Evolutionary conservation across 2,113 vertebrate species (phyloP).

Genomic region (Myanophis thanlyinensis): DNA sequence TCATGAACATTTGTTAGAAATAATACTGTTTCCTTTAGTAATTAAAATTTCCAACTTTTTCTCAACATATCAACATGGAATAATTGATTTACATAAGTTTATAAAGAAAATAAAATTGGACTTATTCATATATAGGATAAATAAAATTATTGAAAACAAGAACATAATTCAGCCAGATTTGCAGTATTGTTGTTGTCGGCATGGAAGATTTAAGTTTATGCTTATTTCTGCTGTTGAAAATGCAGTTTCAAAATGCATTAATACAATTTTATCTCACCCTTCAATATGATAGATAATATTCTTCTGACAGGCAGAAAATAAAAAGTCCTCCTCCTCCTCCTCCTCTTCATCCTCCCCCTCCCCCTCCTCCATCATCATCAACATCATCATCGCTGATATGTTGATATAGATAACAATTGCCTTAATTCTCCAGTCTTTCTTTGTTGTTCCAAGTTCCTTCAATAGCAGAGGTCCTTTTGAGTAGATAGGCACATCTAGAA

Average conservation of each 20-base stretch:
- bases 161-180: neutral
- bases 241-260: neutral
- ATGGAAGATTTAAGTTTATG: neutral
- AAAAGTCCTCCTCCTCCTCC: too few relatives aligned
- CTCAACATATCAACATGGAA: conserved; percentile 44
- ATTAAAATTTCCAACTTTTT: conserved; percentile 46
- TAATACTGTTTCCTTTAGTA: conserved; percentile 42
- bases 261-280: neutral
- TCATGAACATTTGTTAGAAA: conserved; percentile 54
- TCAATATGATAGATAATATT: neutral
- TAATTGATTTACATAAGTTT: conserved; percentile 43
- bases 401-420: neutral
- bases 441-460: neutral
- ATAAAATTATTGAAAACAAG: neutral
- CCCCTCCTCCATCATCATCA: too few relatives aligned
- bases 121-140: neutral
- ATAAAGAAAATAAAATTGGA: conserved; percentile 25
- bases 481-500: neutral
- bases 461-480: neutral
- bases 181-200: neutral
- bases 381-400: too few relatives aligned
- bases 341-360: too few relatives aligned
- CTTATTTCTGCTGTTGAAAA: neutral
- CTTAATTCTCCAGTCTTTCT: neutral
- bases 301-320: neutral